A percentile compares a stretch with the other conserved stretches of the same genome.
phyloP scores from a whole-genome alignment of 2,888 invertebrate genomes.

The Doris montereyensis region DNA sequence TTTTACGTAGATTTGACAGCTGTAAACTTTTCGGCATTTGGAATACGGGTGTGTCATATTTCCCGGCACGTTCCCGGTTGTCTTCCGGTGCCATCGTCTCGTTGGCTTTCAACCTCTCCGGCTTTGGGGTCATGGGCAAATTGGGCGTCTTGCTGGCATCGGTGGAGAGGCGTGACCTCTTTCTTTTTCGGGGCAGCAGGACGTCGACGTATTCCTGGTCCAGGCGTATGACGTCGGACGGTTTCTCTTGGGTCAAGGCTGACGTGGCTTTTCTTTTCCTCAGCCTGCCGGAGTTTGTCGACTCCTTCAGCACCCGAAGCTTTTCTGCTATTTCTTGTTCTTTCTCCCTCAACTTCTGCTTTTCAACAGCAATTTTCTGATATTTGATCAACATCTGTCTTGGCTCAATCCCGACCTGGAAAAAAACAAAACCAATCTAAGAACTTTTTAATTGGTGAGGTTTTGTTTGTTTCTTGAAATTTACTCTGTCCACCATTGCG shows the following conservation, averaged over 20 bases:
- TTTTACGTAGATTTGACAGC: slow-evolving; percentile 47
- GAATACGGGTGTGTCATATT: slow-evolving; percentile 35
- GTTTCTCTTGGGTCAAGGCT: neutral
- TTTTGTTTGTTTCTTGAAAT: too few relatives aligned
- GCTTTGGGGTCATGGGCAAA: slow-evolving; percentile 25
- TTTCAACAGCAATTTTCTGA: slow-evolving; percentile 26
- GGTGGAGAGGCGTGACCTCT: slow-evolving; percentile 25
- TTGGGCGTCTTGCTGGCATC: slow-evolving; percentile 33
- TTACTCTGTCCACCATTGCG: too few relatives aligned
- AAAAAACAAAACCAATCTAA: too few relatives aligned
- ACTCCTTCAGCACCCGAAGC: slow-evolving; percentile 30
- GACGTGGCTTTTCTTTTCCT: neutral
- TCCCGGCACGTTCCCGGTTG: neutral
- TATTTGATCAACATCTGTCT: slow-evolving; percentile 23
- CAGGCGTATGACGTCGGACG: slow-evolving; percentile 32
- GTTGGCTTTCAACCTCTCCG: neutral
- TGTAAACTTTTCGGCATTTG: slow-evolving; percentile 49
- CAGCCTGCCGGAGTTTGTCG: neutral
- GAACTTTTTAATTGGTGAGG: too few relatives aligned
- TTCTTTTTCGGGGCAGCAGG: neutral
- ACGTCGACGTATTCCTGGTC: slow-evolving; percentile 7
- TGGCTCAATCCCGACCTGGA: neutral
- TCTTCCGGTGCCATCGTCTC: slow-evolving; percentile 16
- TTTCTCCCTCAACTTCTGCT: slow-evolving; percentile 35
- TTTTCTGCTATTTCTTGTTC: slow-evolving; percentile 38